Percentiles rank a stretch among this genome's conserved stretches.
Evolutionary conservation across 2,888 invertebrate genomes (phyloP).

Genomic region (Dryadula phaetusa): DNA sequence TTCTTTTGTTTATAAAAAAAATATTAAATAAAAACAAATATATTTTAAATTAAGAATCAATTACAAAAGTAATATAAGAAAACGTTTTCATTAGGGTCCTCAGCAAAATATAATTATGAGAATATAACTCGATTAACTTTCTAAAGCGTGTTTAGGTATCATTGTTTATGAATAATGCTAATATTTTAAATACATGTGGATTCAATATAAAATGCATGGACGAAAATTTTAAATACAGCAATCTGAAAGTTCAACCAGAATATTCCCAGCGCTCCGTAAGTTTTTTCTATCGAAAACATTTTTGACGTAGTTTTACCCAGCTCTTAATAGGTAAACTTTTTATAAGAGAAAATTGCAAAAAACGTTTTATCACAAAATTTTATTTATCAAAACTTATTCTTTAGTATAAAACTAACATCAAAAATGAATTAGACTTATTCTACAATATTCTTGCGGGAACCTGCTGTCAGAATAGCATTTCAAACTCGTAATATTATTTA

Average conservation of each 20-base stretch:
- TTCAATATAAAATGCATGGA: constrained; percentile 28
- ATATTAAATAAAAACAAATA: background rate
- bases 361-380: constrained; percentile 38
- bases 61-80: background rate
- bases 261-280: constrained; percentile 42
- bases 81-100: no score
- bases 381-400: constrained; percentile 32
- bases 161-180: constrained; percentile 6
- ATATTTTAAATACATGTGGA: constrained; percentile 18
- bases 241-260: constrained; percentile 41
- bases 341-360: constrained; percentile 40
- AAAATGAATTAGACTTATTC: constrained; percentile 26
- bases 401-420: constrained; percentile 22
- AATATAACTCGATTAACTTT: background rate
- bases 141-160: background rate
- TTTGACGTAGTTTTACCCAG: constrained; percentile 47
- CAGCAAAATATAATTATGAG: no score
- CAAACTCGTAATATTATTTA: background rate
- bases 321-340: constrained; percentile 49
- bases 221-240: constrained; percentile 40
- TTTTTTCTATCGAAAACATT: constrained; percentile 44
- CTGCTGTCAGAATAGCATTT: background rate
- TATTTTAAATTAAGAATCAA: background rate
- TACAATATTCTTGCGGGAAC: background rate
- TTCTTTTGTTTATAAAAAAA: background rate